phyloP scores from a whole-genome alignment of 2,888 invertebrate species.

The Acanthosepion esculentum region DNA sequence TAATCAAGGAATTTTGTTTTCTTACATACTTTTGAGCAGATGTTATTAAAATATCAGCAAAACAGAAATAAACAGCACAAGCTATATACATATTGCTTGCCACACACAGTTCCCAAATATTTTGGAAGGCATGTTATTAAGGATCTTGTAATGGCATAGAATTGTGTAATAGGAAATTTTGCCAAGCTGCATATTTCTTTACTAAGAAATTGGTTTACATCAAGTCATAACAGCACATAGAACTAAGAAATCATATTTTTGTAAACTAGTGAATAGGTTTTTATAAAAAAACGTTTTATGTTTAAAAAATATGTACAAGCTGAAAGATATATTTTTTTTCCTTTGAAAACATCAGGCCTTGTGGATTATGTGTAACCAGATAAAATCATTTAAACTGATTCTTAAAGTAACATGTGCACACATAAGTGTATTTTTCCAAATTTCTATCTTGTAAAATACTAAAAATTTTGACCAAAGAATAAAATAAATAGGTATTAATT shows the following conservation, averaged over 20 bases:
- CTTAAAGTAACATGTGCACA: not conserved
- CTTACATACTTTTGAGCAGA: not conserved
- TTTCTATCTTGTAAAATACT: not conserved
- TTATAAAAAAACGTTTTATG: not conserved
- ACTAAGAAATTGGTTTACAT: not conserved
- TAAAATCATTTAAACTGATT: not conserved
- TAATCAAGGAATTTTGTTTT: not conserved
- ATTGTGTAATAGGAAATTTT: not conserved
- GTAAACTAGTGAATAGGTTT: not conserved
- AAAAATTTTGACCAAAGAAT: not conserved
- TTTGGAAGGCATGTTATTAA: conserved; percentile 9
- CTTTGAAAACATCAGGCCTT: not conserved
- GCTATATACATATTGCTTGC: not conserved
- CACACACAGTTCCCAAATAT: not conserved
- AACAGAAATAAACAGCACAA: not conserved
- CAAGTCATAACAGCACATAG: not conserved
- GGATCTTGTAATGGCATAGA: not conserved
- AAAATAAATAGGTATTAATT: not conserved
- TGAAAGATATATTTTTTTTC: not conserved
- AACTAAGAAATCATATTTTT: not conserved
- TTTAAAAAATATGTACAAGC: conserved; percentile 33
- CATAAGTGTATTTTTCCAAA: not conserved
- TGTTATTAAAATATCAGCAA: not conserved
- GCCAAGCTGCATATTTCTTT: not conserved
- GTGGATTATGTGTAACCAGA: not conserved